phyloP scores from a whole-genome alignment of 2,888 invertebrate genomes.

The Harmothoe impar region DNA sequence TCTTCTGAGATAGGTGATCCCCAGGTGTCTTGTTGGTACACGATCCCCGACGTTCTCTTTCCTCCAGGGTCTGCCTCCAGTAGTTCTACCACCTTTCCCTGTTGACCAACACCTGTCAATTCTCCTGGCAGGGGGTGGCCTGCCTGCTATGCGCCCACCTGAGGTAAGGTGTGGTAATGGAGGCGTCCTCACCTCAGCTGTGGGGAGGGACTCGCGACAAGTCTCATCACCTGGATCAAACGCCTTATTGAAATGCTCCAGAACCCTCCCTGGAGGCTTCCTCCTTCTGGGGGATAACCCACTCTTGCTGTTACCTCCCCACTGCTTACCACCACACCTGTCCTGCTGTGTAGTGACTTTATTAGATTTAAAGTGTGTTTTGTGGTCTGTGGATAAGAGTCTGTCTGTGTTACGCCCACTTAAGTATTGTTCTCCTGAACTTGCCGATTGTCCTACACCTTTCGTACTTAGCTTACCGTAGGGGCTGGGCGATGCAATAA shows the following conservation, averaged over 20 bases:
- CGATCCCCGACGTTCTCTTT: not conserved
- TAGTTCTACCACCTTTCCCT: not conserved
- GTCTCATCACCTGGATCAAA: slow-evolving; percentile 2
- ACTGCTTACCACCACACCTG: not conserved
- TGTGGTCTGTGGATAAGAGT: not conserved
- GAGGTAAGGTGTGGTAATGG: not conserved
- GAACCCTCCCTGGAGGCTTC: not conserved
- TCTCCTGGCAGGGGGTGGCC: not conserved
- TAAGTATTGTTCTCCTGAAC: too few relatives aligned
- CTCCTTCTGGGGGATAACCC: not conserved
- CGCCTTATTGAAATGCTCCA: not conserved
- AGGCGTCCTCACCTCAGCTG: not conserved
- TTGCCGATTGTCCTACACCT: too few relatives aligned
- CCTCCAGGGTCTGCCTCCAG: not conserved
- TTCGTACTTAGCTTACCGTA: too few relatives aligned
- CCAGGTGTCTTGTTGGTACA: not conserved
- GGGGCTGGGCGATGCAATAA: too few relatives aligned
- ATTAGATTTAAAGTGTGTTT: not conserved
- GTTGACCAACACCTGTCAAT: not conserved
- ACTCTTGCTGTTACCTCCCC: too few relatives aligned
- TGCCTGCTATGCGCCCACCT: not conserved
- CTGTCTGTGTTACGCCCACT: too few relatives aligned
- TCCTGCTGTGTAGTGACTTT: not conserved
- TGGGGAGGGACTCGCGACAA: not conserved
- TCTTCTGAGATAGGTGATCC: not conserved